phyloP scores from a whole-genome alignment of 2,797 vertebrate species.

The Arnoldichthys spilopterus region DNA sequence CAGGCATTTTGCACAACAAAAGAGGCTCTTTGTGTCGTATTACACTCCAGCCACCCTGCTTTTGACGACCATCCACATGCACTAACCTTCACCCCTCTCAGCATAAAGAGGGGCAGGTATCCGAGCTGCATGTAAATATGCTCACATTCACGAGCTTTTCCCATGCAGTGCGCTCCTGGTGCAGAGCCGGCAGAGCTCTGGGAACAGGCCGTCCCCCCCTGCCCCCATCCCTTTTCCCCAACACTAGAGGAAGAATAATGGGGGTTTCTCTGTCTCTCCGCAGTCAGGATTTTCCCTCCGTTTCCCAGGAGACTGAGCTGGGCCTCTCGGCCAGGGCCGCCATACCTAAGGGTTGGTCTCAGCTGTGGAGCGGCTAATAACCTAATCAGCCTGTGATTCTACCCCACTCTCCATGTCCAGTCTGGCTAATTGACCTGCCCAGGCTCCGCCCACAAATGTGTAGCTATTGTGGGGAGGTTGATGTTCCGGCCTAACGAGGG shows the following conservation, averaged over 20 bases:
- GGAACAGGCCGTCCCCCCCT: neutral
- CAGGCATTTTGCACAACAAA: neutral
- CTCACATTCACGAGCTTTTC: neutral
- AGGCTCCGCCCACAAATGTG: constrained; percentile 33
- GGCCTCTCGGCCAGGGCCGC: constrained; percentile 31
- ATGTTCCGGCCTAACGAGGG: too few relatives aligned
- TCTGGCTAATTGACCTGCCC: constrained; percentile 47
- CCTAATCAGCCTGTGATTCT: constrained; percentile 72
- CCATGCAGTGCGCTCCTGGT: constrained; percentile 4
- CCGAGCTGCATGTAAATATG: neutral
- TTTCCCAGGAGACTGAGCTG: constrained; percentile 50
- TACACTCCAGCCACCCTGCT: neutral
- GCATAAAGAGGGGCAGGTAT: neutral
- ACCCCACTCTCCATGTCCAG: constrained; percentile 38
- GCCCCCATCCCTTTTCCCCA: neutral
- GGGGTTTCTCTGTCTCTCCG: constrained; percentile 25
- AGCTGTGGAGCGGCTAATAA: constrained; percentile 79
- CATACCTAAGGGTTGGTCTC: constrained; percentile 72
- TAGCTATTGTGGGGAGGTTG: too few relatives aligned
- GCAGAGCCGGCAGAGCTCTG: neutral
- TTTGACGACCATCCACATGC: neutral
- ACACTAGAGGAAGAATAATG: constrained; percentile 24
- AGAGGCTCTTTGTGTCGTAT: neutral
- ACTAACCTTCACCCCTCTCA: neutral
- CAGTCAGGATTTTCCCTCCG: constrained; percentile 21